These are phyloP conservation scores for Neosilurus hyrtlii DNA, from an alignment of 2,797 vertebrate genomes.

Conservation along the genomic window DNA sequence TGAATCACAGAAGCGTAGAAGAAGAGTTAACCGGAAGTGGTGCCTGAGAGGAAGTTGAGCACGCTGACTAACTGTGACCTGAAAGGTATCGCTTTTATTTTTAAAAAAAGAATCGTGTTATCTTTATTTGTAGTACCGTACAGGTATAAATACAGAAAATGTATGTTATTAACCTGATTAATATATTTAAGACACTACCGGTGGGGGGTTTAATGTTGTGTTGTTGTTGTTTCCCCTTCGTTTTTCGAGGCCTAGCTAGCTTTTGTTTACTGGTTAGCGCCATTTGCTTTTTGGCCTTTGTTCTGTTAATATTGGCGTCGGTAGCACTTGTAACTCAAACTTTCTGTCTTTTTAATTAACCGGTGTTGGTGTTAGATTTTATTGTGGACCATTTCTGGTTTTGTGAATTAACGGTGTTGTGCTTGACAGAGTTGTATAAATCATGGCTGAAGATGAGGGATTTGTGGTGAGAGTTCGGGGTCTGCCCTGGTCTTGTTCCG, in stretches of 20 bases:
- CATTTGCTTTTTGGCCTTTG: constrained; percentile 39
- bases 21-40: constrained; percentile 31
- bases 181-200: background rate
- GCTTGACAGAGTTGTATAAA: constrained; percentile 6
- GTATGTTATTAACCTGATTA: background rate
- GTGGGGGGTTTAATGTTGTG: background rate
- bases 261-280: constrained; percentile 14
- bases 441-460: constrained; percentile 75
- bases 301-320: background rate
- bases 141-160: background rate
- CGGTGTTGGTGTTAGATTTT: no score
- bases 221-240: background rate
- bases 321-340: background rate
- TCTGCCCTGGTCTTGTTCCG: constrained; percentile 85
- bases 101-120: background rate
- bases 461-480: constrained; percentile 84
- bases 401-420: background rate
- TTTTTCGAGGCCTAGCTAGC: constrained; percentile 15
- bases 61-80: background rate
- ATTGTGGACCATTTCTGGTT: no score
- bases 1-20: background rate
- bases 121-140: background rate
- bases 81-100: background rate
- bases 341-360: background rate
- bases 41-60: constrained; percentile 20